Base-by-base conservation (phyloP, 2,797 vertebrate genomes). In the Malurus leucopterus region DNA sequence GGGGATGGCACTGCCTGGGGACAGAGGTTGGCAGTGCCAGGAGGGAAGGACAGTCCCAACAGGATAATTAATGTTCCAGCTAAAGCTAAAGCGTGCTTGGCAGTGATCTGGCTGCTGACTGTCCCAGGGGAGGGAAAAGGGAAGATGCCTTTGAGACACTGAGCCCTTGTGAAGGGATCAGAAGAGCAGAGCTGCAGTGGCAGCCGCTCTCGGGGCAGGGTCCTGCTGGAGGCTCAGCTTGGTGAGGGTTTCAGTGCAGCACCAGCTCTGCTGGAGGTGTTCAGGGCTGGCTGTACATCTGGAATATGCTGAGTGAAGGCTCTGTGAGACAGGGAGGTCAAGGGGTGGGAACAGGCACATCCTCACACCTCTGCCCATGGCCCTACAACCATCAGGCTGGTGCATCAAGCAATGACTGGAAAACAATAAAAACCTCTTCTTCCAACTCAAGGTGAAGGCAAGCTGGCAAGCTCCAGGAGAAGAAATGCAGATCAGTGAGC, bases 401-500 rank as follows among this genome's bases (percentile, higher is more conserved):
- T 63, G 63, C 59, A 78, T 44, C 38, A 27, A 65, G 63, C 8
- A 49, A 4, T 14, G 6, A 38, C 36, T 84, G 18, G 47, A 69
- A 65, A 92, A 88, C 47, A 58, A 69, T n/a, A 53, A 86, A 77
- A 88, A 15, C 29, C 54, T 61, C 57, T 14, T 57, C 61, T 83
- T 86, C 65, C 53, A 34, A 72, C 63, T 24, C 40, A 71, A 44
- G n/a, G 15, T 27, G 14, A 49, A 68, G 65, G 50, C 29, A 47
- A 84, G 62, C 32, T 55, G 83, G 29, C 44, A 47, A 86, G 49
- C 61, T 72, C 20, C 1, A 3, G 46, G 68, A 63, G 63, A 64
- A 90, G 57, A 59, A 72, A 91, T 64, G 46, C 57, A 90, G 86
- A 87, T 82, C 32, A 53, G 27, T 13, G 78, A 41, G 13, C 64